Base-by-base conservation (phyloP, 1,140 invertebrate species). In the Pogonomyrmex californicus region DNA sequence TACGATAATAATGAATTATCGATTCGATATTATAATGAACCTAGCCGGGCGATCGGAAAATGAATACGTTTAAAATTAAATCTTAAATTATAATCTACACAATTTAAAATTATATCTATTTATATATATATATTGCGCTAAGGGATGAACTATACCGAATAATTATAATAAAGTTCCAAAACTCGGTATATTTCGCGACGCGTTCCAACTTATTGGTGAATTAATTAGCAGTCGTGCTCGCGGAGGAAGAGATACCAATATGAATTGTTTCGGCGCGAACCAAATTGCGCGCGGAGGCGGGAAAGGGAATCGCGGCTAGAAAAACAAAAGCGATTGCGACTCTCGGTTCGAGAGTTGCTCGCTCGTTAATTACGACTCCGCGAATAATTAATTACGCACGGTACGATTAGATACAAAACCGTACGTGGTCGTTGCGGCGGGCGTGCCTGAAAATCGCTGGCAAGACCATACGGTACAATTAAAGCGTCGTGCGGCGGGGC, bases 381-480 rank as follows among this genome's bases (percentile, higher is more conserved):
- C 44, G 79, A 75, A 83, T 75, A 75, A 83, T 83, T 83, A 85
- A 85, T 78, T 85, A 78, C 62, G 58, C 33, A 75, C 79, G 30
- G 54, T 83, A 54, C 68, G 79, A 83, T 83, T 83, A 75, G 70
- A 83, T 75, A 75, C 68, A 75, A 83, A 75, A 83, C 56, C 79
- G 41, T 83, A 83, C 41, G 79, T 73, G 79, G 79, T 62, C 41
- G 51, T n/a, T 82, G 79, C 41, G 54, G 79, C 82, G 9, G 47
- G 62, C 73, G 47, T 56, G 73, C 36, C 58, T 78, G 82, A 85
- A 78, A 85, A 85, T 73, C 68, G 79, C 54, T 73, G 30, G 79
- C 79, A 60, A 82, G 79, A 54, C 79, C 54, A 14, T 73, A 44
- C 44, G 36, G 71, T 54, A 54, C 62, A 78, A 85, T 77, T 78